Percentiles rank a stretch among this genome's conserved stretches.
Evolutionary conservation across 1,140 invertebrate species (phyloP).

Genomic region (Aphis gossypii): DNA sequence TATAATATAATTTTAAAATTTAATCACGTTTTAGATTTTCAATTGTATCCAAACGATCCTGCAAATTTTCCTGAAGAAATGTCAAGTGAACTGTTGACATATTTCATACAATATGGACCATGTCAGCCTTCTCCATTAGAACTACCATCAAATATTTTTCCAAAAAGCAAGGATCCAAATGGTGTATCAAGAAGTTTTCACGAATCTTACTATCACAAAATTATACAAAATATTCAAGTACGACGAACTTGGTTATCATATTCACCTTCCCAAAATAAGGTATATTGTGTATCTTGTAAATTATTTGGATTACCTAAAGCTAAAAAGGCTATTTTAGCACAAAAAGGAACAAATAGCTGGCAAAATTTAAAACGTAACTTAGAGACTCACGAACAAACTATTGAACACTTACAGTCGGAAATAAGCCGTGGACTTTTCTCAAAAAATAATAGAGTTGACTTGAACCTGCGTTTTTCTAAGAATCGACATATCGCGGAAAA

Average conservation of each 20-base stretch:
- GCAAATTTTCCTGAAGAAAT: neutral
- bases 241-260: neutral
- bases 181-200: slow-evolving; percentile 18
- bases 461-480: neutral
- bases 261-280: slow-evolving; percentile 3
- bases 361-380: neutral
- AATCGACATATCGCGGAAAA: too few species aligned
- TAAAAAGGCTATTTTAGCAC: neutral
- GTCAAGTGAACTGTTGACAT: neutral
- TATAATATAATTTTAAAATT: neutral
- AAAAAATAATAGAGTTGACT: neutral
- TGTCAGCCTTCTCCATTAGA: slow-evolving; percentile 2
- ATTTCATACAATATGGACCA: neutral
- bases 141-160: slow-evolving; percentile 14
- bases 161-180: neutral
- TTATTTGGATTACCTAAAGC: neutral
- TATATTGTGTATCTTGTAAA: slow-evolving; percentile 20
- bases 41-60: neutral
- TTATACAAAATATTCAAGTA: slow-evolving; percentile 1
- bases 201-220: slow-evolving; percentile 10
- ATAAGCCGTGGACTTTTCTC: neutral
- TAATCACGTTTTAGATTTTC: neutral
- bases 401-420: slow-evolving; percentile 1
- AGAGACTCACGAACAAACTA: neutral
- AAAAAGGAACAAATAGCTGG: neutral